These are phyloP conservation scores for Drosophila mayaguana DNA, from an alignment of 2,888 invertebrate species.

Conservation along the genomic window DNA sequence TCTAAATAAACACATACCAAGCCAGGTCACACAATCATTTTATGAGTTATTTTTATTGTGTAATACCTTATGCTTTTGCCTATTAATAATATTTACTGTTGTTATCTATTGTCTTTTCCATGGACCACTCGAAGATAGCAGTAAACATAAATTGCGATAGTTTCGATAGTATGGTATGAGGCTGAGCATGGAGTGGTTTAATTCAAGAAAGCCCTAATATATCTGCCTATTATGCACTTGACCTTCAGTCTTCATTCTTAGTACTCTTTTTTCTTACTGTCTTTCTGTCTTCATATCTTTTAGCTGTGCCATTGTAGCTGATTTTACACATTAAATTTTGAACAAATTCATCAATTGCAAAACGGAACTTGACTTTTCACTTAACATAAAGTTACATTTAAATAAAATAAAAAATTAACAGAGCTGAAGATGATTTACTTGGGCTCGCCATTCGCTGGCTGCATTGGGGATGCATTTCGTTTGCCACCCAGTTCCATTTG, in stretches of 20 bases:
- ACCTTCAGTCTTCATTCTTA: conserved; percentile 77
- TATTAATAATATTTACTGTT: conserved; percentile 13
- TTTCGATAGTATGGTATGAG: conserved; percentile 22
- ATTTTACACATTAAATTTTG: conserved; percentile 51
- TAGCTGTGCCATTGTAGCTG: conserved; percentile 39
- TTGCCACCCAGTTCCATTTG: conserved; percentile 79
- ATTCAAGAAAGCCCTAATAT: conserved; percentile 35
- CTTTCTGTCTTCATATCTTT: conserved; percentile 6
- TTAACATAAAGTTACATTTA: conserved; percentile 55
- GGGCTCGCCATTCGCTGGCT: conserved; percentile 21
- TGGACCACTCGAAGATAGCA: conserved; percentile 58
- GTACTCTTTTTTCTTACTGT: conserved; percentile 32
- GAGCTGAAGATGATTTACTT: conserved; percentile 51
- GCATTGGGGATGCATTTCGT: not conserved
- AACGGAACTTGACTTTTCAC: conserved; percentile 55
- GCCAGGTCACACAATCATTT: not conserved
- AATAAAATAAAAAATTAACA: conserved; percentile 52
- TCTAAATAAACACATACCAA: conserved; percentile 8
- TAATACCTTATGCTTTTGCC: conserved; percentile 10
- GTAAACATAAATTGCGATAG: conserved; percentile 24
- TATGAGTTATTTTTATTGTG: conserved; percentile 9
- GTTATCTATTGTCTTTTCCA: conserved; percentile 68
- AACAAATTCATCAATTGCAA: conserved; percentile 55
- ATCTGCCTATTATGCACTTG: conserved; percentile 64
- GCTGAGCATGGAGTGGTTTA: conserved; percentile 38